Percentiles rank a stretch among this genome's conserved stretches.
These are phyloP conservation scores for Caenorhabditis afra DNA, from an alignment of 2,888 invertebrate genomes.

Conservation along the genomic window DNA sequence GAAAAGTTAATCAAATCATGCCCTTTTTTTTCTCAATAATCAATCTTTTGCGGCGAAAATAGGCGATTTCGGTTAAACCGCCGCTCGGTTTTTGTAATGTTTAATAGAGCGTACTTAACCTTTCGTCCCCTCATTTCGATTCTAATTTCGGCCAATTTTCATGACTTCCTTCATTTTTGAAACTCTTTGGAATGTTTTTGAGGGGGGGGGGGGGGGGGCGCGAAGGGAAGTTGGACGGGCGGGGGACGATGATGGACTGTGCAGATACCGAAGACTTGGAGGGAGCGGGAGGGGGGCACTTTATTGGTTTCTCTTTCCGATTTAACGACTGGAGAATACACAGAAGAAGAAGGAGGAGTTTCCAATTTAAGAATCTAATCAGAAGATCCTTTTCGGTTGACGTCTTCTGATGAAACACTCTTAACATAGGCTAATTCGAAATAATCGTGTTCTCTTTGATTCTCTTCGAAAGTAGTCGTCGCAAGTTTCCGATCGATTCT, in stretches of 20 bases:
- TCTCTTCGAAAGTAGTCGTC: background rate
- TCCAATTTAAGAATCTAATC: no score
- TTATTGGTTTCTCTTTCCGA: constrained; percentile 17
- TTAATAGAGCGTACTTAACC: constrained; percentile 65
- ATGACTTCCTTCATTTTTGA: constrained; percentile 30
- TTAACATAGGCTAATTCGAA: no score
- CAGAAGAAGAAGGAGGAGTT: no score
- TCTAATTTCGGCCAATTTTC: constrained; percentile 53
- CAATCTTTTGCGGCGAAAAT: background rate
- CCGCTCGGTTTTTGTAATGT: constrained; percentile 32
- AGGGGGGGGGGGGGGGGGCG: no score
- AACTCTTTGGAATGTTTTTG: constrained; percentile 4
- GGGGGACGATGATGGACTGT: constrained; percentile 7
- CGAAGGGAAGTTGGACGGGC: no score
- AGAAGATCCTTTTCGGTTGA: background rate
- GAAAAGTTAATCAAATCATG: constrained; percentile 63
- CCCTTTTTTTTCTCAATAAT: constrained; percentile 49
- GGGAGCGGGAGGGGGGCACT: background rate
- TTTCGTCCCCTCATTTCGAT: constrained; percentile 14
- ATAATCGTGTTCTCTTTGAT: background rate
- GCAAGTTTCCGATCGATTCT: background rate
- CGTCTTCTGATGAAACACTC: no score
- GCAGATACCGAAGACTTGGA: background rate
- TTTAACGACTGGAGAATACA: constrained; percentile 21
- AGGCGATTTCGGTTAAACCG: constrained; percentile 29